Base-by-base conservation (phyloP, 2,888 invertebrate species). In the Scrobipalpa atriplicella region DNA sequence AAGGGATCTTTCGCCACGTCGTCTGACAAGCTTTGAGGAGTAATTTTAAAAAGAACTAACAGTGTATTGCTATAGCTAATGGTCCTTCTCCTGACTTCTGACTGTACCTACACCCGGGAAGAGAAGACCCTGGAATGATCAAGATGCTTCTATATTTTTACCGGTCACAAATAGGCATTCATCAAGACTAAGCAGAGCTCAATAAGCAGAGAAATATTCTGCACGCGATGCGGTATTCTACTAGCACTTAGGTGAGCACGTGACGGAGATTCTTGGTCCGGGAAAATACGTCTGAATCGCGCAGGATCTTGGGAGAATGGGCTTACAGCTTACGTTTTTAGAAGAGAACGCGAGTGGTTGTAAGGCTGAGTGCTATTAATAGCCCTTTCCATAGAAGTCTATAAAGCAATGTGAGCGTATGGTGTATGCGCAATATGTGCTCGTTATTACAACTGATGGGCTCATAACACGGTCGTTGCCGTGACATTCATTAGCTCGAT, bases 401-500 rank as follows among this genome's bases (percentile, higher is more conserved):
- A 47, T 47, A 47, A 43, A 47, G 47, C n/a, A n/a, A 47, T 19
- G 56, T 64, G 64, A 62, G 67, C 67, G 70, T 71, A 68, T 71
- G 16, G 47, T 47, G 47, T 47, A 47, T 16, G 47, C 47, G 47
- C 47, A 47, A 47, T 47, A 47, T 47, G 47, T 47, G 68, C 65
- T 69, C 69, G 75, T 72, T 69, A 82, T 81, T 79, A 75, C 71
- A 69, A 75, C 69, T 77, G 78, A 81, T 82, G 70, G 76, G 72
- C 76, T 76, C 79, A 84, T 82, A 81, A 79, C 78, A 78, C 78
- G 79, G 77, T 77, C 78, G 81, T 78, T 82, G 79, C 80, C 82
- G 78, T 80, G 78, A 76, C 81, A 83, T 78, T 78, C 81, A 85
- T 86, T 85, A 83, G 78, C 75, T 72, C 75, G 72, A 79, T 80